A percentile compares a stretch with the other conserved stretches of the same genome.
phyloP scores from a whole-genome alignment of 2,888 invertebrate species.

The Hemicrepidius hirtus region DNA sequence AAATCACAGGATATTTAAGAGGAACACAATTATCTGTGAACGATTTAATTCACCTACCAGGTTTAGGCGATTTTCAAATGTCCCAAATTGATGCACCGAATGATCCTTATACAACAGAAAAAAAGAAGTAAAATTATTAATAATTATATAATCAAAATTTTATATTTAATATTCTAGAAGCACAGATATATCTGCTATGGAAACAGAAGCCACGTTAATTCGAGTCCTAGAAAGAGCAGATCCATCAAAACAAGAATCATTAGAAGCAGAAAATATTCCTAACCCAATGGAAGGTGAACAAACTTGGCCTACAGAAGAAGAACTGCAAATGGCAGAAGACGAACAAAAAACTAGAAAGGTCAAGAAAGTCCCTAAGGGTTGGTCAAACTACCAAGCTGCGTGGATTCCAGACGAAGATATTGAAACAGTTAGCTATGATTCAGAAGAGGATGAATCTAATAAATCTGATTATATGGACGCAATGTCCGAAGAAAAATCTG shows the following conservation, averaged over 20 bases:
- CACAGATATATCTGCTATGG: background rate
- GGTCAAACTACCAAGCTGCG: constrained; percentile 97
- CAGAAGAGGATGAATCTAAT: constrained; percentile 70
- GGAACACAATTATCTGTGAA: constrained; percentile 91
- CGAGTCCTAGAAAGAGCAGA: constrained; percentile 78
- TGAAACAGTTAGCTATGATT: constrained; percentile 79
- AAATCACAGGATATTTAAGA: constrained; percentile 91
- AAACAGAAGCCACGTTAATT: constrained; percentile 54
- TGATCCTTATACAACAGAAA: constrained; percentile 80
- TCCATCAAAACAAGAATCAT: constrained; percentile 81
- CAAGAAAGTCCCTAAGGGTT: constrained; percentile 93
- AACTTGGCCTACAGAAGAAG: constrained; percentile 97
- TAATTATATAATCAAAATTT: background rate
- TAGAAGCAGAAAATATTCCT: constrained; percentile 86
- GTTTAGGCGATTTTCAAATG: constrained; percentile 96
- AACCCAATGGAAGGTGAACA: constrained; percentile 97
- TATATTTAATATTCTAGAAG: background rate
- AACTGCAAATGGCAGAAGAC: constrained; percentile 83
- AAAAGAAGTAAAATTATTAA: constrained; percentile 71
- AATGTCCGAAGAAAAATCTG: constrained; percentile 67
- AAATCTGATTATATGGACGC: constrained; percentile 77
- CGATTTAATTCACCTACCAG: constrained; percentile 91
- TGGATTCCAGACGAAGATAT: constrained; percentile 86
- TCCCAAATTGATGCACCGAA: constrained; percentile 81
- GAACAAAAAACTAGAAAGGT: constrained; percentile 76